Percentiles rank a stretch among this genome's conserved stretches.
phyloP scores from a whole-genome alignment of 2,888 invertebrate genomes.

The Malthinus seriepunctatus region DNA sequence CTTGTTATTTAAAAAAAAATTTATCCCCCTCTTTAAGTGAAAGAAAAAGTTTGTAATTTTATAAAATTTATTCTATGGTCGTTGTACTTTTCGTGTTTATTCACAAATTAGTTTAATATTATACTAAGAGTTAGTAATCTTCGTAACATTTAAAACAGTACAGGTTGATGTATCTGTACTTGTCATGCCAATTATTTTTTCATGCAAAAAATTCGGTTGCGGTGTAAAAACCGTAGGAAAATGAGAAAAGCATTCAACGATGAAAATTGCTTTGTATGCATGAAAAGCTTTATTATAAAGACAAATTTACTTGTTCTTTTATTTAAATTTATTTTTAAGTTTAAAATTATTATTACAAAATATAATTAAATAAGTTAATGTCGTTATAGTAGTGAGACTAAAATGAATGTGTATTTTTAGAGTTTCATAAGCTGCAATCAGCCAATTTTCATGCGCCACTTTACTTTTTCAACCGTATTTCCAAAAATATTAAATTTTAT shows the following conservation, averaged over 20 bases:
- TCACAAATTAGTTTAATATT: not conserved
- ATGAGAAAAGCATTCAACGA: not conserved
- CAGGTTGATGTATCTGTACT: not conserved
- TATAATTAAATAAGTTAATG: too few species aligned
- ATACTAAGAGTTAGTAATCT: not conserved
- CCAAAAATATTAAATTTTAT: too few species aligned
- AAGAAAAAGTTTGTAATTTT: not conserved
- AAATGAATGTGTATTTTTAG: too few species aligned
- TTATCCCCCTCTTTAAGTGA: not conserved
- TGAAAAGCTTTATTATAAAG: not conserved
- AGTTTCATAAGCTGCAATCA: too few species aligned
- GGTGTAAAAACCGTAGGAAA: not conserved
- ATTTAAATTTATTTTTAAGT: not conserved
- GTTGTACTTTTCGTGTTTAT: not conserved
- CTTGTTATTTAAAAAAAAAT: not conserved
- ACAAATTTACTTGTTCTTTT: too few species aligned
- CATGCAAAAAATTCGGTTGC: not conserved
- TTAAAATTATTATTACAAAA: slow-evolving; percentile 1
- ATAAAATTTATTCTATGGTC: not conserved
- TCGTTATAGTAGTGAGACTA: too few species aligned
- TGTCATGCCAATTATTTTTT: slow-evolving; percentile 3
- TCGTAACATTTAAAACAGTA: not conserved
- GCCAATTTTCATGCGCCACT: too few species aligned
- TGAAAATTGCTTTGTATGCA: not conserved
- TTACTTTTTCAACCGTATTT: too few species aligned